Evolutionary conservation across 1,140 invertebrate species (phyloP).

Genomic region (Drosophila malerkotliana): DNA sequence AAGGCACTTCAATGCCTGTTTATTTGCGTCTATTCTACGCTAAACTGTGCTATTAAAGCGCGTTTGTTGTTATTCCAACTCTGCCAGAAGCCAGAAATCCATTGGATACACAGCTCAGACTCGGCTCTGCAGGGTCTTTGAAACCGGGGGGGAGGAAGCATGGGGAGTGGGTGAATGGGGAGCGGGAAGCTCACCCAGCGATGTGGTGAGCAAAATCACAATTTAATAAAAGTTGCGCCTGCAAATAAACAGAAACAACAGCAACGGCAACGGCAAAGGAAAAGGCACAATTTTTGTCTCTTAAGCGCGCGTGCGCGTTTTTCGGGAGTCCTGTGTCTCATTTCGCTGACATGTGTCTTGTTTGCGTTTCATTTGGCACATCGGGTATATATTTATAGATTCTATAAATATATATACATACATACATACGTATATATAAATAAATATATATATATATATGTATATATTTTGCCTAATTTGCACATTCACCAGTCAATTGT

Average conservation of each 20-base stretch:
- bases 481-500: slow-evolving; percentile 57
- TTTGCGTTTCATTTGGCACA: slow-evolving; percentile 36
- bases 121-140: not conserved
- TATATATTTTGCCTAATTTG: slow-evolving; percentile 40
- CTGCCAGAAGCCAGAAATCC: slow-evolving; percentile 46
- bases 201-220: slow-evolving; percentile 70
- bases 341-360: slow-evolving; percentile 33
- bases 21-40: slow-evolving; percentile 81
- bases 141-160: too few relatives aligned
- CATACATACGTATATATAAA: not conserved
- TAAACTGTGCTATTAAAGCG: slow-evolving; percentile 82
- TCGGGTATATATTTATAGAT: slow-evolving; percentile 29
- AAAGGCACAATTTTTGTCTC: slow-evolving; percentile 35
- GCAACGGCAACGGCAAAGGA: slow-evolving; percentile 1
- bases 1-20: slow-evolving; percentile 71
- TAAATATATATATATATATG: not conserved
- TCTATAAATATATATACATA: not conserved
- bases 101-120: slow-evolving; percentile 48
- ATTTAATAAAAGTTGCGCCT: slow-evolving; percentile 80
- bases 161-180: too few relatives aligned
- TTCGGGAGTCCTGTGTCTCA: slow-evolving; percentile 26
- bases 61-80: slow-evolving; percentile 79
- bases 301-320: slow-evolving; percentile 52
- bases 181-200: not conserved
- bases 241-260: slow-evolving; percentile 72